Evolutionary conservation across 2,797 vertebrate species (phyloP), one percentile per base, ranked within the genome.

Genomic region (Hipposideros larvatus): DNA sequence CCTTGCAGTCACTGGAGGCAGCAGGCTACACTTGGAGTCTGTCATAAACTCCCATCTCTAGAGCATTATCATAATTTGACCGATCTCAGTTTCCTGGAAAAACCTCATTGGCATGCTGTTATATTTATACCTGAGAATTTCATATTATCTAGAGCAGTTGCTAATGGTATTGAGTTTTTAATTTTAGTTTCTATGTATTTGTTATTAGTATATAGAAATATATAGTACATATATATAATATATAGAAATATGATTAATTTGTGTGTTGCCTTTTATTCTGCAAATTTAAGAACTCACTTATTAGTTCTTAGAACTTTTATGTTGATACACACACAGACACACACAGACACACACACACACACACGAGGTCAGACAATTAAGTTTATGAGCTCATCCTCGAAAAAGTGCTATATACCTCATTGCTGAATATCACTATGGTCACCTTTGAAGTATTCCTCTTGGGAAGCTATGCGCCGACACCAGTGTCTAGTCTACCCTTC

Each of bases 1-100:
- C 46, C 28, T n/a, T 59, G 26, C 1, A 24, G 31, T 4, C 4
- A 0, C 31, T n/a, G 26, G 19, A 68, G 11, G 22, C 3, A 41
- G 13, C 11, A 78, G 19, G 16, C 6, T 7, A 16, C 28, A 31
- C n/a, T 9, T 65, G 48, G 28, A 71, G 21, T 55, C 55, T 4
- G 4, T 80, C 57, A 43, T 51, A 51, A 55, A 80, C 34, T 65
- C 66, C 31, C 46, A 22, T 66, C 53, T 74, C 26, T 59, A 13
- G n/a, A 79, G 46, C 8, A 53, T 74, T 74, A 9, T 48, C 31
- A 21, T 84, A 41, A 78, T 68, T 59, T 74, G 24, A 59, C 26
- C 15, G 26, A 8, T 28, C n/a, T 80, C 15, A 37, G 22, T 24
- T 70, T 57, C 61, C 18, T 57, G 18, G 11, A 77, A 66, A 80